Conservation (phyloP, 2,797 vertebrate species). For the Falco peregrinus region DNA sequence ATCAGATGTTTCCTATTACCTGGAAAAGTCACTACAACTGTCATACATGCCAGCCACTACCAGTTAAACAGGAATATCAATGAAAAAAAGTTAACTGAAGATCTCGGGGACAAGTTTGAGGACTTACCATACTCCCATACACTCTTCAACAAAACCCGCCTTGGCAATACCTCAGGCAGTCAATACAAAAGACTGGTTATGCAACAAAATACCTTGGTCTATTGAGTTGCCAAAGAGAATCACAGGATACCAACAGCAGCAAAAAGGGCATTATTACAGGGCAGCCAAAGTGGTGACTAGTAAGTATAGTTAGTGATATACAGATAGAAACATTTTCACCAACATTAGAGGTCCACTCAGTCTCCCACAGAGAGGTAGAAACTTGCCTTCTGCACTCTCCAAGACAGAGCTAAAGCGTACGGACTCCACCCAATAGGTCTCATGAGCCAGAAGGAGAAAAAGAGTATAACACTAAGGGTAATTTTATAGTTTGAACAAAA, state of each 20-base stretch:
- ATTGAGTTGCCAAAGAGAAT: not conserved
- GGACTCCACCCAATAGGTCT: not conserved
- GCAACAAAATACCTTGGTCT: not conserved
- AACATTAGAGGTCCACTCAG: not conserved
- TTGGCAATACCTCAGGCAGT: not conserved
- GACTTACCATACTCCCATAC: not conserved
- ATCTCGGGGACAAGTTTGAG: not conserved
- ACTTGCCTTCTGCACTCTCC: not conserved
- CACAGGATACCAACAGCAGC: not conserved
- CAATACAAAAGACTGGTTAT: not conserved
- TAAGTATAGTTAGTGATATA: not conserved
- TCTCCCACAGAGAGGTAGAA: not conserved
- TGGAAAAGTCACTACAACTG: not conserved
- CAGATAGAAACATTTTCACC: not conserved
- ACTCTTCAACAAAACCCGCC: not conserved
- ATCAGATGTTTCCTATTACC: not conserved
- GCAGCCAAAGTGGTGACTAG: not conserved
- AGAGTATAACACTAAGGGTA: not conserved
- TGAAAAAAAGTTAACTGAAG: not conserved
- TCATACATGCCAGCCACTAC: not conserved
- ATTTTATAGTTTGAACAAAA: not conserved
- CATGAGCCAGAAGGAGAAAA: not conserved
- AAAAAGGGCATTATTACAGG: not conserved
- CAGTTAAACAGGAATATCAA: not conserved
- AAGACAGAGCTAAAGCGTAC: not conserved